Percentiles rank a stretch among this genome's conserved stretches.
Conservation (phyloP, 2,888 invertebrate genomes). For the Coenonympha arcania region DNA sequence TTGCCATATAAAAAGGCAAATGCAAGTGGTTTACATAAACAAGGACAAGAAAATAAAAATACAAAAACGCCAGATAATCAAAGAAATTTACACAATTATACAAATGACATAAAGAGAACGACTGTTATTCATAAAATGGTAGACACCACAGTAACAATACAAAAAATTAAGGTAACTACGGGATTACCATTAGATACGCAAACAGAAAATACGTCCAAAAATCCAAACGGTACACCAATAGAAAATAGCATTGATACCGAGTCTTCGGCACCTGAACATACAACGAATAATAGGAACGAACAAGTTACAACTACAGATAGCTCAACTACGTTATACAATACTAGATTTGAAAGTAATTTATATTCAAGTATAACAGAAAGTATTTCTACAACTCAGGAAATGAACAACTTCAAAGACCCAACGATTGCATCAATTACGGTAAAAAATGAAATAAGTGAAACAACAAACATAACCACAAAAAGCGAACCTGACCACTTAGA, state of each 20-base stretch:
- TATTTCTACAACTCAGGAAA: background rate
- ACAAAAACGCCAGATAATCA: slow-evolving; percentile 65
- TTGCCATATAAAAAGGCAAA: slow-evolving; percentile 32
- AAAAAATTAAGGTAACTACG: background rate
- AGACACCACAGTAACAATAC: slow-evolving; percentile 3
- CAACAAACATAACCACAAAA: background rate
- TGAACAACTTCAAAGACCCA: background rate
- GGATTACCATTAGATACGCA: background rate
- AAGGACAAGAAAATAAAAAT: slow-evolving; percentile 52
- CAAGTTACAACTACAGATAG: background rate
- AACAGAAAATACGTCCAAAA: background rate
- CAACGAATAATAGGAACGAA: background rate
- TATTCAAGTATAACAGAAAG: background rate
- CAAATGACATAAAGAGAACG: slow-evolving; percentile 24
- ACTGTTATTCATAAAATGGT: slow-evolving; percentile 10
- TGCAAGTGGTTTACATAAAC: slow-evolving; percentile 38
- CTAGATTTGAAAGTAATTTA: background rate
- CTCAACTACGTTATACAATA: background rate
- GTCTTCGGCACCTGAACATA: background rate
- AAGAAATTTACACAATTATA: slow-evolving; percentile 57
- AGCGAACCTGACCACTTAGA: background rate
- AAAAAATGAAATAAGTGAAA: background rate
- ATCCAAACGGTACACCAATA: background rate
- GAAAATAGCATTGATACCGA: background rate
- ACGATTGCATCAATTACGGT: background rate